phyloP scores from a whole-genome alignment of 2,113 vertebrate genomes.

The Cyanoderma ruficeps region DNA sequence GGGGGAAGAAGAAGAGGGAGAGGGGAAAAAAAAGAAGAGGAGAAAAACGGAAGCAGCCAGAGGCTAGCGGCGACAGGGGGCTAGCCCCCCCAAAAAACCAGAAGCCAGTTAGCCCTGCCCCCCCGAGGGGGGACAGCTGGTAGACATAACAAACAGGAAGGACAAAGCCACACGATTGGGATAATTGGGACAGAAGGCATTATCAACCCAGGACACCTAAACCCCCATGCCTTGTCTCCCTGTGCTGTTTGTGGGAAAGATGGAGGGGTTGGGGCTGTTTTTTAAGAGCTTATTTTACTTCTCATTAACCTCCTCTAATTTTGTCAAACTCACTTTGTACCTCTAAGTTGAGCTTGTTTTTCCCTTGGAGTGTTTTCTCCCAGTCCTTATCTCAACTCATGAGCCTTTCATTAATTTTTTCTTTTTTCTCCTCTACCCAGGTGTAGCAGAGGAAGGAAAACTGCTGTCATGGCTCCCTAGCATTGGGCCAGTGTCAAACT shows the following conservation, averaged over 20 bases:
- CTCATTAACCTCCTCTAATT: neutral
- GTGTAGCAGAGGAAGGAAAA: neutral
- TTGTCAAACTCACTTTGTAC: neutral
- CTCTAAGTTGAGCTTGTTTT: neutral
- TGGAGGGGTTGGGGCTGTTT: neutral
- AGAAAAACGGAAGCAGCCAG: no score
- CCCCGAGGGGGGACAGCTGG: no score
- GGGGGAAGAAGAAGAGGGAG: no score
- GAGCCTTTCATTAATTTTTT: neutral
- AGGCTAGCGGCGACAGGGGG: no score
- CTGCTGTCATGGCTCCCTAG: rapidly evolving
- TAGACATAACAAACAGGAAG: no score
- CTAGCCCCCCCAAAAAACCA: no score
- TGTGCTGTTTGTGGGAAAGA: rapidly evolving
- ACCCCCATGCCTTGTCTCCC: neutral
- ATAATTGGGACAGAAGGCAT: no score
- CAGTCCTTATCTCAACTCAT: neutral
- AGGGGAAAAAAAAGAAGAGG: no score
- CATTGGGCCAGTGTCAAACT: neutral
- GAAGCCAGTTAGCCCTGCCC: no score
- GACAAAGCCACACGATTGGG: no score
- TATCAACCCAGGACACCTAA: no score
- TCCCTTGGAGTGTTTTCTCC: neutral
- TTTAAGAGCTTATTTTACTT: neutral
- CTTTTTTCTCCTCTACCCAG: neutral